Evolutionary conservation across 2,113 vertebrate genomes (phyloP), one percentile per base, ranked within the genome.

Genomic region (Lanius collurio): DNA sequence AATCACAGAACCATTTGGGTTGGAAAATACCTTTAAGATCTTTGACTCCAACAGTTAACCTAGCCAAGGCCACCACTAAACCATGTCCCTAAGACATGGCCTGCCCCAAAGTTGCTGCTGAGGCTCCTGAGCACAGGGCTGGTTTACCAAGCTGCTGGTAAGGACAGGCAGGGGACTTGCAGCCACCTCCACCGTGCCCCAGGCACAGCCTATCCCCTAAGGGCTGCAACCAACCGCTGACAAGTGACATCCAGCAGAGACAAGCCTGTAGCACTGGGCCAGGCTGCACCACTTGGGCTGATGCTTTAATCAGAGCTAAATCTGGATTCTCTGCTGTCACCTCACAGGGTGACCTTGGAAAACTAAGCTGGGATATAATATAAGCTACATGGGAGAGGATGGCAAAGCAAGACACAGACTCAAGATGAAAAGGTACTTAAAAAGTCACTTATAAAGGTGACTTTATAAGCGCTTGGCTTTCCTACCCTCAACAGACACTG

Each of bases 191-290:
- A 12, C 67, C 0, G 0, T 41, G 42, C 27, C 71, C 76, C 62
- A 67, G 67, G 52, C 65, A 71, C 24, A 11, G 42, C 41, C 46
- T 57, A 24, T 35, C 69, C 17, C 69, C 50, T 13, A 10, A 47
- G 60, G 59, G 50, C 44, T 69, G 46, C 3, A 1, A 57, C 33
- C 1, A 2, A 12, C 26, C 8, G 59, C 55, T 89, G 82, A 20
- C 60, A 75, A 68, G 69, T 11, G 74, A 59, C 60, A 59, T 63
- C 73, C 47, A 1, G 3, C 60, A 67, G 74, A 28, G 42, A 68
- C 14, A 31, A 63, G 22, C 52, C 82, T 0, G 0, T 3, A 62
- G 70, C 3, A 0, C 15, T 42, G 68, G 52, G 56, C 42, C 59
- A 71, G 63, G 53, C 80, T 83, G 83, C 27, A 21, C 21, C 41